Base-by-base conservation (phyloP, 2,797 vertebrate genomes). In the Margarornis squamiger region DNA sequence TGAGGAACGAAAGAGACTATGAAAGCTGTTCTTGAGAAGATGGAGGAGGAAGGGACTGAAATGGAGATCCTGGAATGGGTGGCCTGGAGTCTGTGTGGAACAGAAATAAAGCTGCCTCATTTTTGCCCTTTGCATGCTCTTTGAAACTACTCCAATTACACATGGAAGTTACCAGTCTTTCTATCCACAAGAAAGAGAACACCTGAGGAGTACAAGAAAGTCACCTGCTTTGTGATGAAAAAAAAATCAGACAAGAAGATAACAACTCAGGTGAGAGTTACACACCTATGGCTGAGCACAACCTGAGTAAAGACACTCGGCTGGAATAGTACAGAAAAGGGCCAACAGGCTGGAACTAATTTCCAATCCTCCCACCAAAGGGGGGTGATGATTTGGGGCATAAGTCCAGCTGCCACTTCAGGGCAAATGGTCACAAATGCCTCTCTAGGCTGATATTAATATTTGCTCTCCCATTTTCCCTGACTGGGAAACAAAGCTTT, bases 1-100 rank as follows among this genome's bases (percentile, higher is more conserved):
- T 71, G 72, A 90, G 84, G 72, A 95, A 95, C 76, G 59, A 88
- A 93, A 86, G n/a, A 94, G 52, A 81, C 41, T 78, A 19, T 86
- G 88, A 84, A 6, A 92, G 80, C 65, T 78, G 43, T 48, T 84
- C 66, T 81, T 63, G 87, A 72, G 63, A 86, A 77, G 65, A 62
- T 51, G 62, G 68, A 84, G 57, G 49, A 72, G 62, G 19, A 93
- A 82, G 24, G 71, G 51, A 73, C 24, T 81, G 77, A 70, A 90
- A 76, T 4, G 0, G 55, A 88, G 81, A 73, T 38, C 46, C 30
- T 82, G 16, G 23, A 62, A 72, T 36, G 65, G 59, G 73, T 66
- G 62, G 54, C 22, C 59, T 83, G 41, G 66, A 84, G 24, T 38
- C 26, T 39, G 39, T 1, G 1, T 36, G 72, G n/a, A 72, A 71